Percentiles rank a stretch among this genome's conserved stretches.
phyloP scores from a whole-genome alignment of 2,797 vertebrate species.

The Synanceia verrucosa region DNA sequence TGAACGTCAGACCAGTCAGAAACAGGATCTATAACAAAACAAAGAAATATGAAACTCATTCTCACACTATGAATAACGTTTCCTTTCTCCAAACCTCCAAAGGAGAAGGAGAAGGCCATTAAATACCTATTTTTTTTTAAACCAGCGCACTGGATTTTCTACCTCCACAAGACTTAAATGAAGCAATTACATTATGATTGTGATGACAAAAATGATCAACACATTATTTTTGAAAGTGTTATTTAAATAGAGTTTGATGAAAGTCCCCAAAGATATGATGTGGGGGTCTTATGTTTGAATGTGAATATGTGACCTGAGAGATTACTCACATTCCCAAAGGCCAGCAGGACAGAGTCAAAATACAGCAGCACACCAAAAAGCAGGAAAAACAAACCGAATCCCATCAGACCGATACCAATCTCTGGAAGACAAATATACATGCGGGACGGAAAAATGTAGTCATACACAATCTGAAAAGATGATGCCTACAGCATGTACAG shows the following conservation, averaged over 20 bases:
- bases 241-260: no score
- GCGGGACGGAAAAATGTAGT: not conserved
- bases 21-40: constrained; percentile 84
- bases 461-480: not conserved
- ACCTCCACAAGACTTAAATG: no score
- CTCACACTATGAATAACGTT: not conserved
- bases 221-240: no score
- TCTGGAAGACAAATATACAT: constrained; percentile 75
- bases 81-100: not conserved
- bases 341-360: constrained; percentile 92
- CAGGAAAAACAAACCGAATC: constrained; percentile 91
- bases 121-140: no score
- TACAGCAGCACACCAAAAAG: constrained; percentile 90
- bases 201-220: no score
- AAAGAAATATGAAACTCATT: not conserved
- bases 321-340: constrained; percentile 92
- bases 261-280: not conserved
- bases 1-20: constrained; percentile 85
- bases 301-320: not conserved
- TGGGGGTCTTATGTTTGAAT: not conserved
- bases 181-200: no score
- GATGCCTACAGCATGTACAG: not conserved
- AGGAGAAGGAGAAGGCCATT: no score
- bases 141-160: no score
- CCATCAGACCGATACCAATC: constrained; percentile 86